Evolutionary conservation across 2,888 invertebrate species (phyloP).

Genomic region (Cepaea hortensis): DNA sequence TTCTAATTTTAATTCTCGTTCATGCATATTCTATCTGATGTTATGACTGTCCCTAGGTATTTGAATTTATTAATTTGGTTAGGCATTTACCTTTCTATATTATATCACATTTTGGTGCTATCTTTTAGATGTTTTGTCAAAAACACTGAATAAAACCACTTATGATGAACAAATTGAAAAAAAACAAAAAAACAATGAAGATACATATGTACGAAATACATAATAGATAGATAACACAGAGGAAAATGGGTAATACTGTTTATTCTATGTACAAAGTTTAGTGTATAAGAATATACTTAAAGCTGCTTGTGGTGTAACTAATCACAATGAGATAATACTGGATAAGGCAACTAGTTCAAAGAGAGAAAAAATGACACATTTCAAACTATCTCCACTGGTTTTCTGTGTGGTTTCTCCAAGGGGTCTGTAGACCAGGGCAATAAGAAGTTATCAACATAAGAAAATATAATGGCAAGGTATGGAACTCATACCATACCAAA

Average conservation of each 20-base stretch:
- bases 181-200: neutral
- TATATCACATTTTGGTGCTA: no score
- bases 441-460: no score
- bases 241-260: neutral
- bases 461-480: no score
- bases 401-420: conserved; percentile 22
- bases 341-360: neutral
- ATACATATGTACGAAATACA: neutral
- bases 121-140: no score
- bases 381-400: conserved; percentile 39
- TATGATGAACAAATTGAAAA: neutral
- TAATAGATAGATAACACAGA: neutral
- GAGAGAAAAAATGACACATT: neutral
- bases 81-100: no score
- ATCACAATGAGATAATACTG: neutral
- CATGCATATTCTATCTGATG: no score
- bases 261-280: neutral
- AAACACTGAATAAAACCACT: neutral
- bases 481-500: no score
- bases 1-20: no score
- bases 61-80: no score
- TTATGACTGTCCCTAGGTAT: no score
- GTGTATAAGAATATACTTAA: conserved; percentile 4
- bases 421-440: neutral
- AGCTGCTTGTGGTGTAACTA: conserved; percentile 6